Evolutionary conservation across 2,888 invertebrate genomes (phyloP).

Genomic region (Drosophila sordidapex): DNA sequence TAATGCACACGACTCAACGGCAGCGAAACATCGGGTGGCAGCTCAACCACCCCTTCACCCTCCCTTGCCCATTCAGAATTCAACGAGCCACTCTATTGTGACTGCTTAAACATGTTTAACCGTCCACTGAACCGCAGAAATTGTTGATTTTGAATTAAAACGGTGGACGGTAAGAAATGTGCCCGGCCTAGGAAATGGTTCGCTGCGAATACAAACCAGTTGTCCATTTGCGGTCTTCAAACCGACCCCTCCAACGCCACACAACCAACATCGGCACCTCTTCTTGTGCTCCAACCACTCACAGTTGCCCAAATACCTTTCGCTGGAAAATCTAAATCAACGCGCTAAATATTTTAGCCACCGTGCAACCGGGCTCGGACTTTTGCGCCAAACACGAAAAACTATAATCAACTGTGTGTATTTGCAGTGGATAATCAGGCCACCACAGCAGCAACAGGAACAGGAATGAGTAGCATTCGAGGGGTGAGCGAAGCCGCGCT

Average conservation of each 20-base stretch:
- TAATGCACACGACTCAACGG: conserved; percentile 28
- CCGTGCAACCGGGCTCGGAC: conserved; percentile 49
- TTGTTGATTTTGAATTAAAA: conserved; percentile 83
- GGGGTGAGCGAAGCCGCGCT: conserved; percentile 5
- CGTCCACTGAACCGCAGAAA: conserved; percentile 81
- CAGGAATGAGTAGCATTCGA: conserved; percentile 17
- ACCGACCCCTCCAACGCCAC: neutral
- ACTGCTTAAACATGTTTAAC: conserved; percentile 77
- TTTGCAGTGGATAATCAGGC: conserved; percentile 81
- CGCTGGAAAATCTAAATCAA: conserved; percentile 78
- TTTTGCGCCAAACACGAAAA: conserved; percentile 73
- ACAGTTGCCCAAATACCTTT: conserved; percentile 72
- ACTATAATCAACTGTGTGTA: conserved; percentile 80
- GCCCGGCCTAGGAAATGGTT: conserved; percentile 48
- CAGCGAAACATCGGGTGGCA: conserved; percentile 17
- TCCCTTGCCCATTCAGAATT: neutral
- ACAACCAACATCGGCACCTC: neutral
- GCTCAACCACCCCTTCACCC: neutral
- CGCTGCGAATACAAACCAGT: conserved; percentile 28
- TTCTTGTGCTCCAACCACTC: neutral
- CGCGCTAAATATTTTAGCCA: conserved; percentile 80
- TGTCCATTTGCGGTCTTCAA: conserved; percentile 73
- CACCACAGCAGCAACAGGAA: conserved; percentile 23
- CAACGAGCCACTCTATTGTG: conserved; percentile 39
- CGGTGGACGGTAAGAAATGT: conserved; percentile 66